Evolutionary conservation across 2,797 vertebrate species (phyloP), one percentile per base, ranked within the genome.

Genomic region (Macroramphosus scolopax): DNA sequence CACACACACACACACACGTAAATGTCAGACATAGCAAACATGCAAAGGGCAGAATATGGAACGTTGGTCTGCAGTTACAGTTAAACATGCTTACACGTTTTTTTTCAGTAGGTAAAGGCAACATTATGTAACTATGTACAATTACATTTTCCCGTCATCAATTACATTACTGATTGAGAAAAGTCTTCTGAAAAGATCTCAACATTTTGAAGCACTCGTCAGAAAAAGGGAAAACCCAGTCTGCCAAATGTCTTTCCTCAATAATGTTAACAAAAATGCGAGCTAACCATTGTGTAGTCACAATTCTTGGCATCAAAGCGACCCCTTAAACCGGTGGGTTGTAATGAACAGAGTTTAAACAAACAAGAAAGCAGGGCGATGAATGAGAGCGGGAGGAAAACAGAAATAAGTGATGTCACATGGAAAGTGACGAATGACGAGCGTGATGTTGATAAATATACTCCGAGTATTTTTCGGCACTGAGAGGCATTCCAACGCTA

Each of bases 301-400:
- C 50, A 48, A 24, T 58, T 68, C 17, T 50, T 77, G 73, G 62
- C 84, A 81, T 81, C 60, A 74, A 65, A 58, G 63, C 59, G 64
- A 75, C 68, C 71, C 63, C 49, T 55, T 52, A 52, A 74, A 69
- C 65, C 51, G 30, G 56, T 33, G 57, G 51, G 68, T 52, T 80
- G 55, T 63, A 82, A 78, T 62, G 77, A 80, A 61, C 77, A 74
- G 57, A 80, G 72, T 82, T 86, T 80, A 87, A 88, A 84, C 81
- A 86, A 87, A 83, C 81, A 80, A 42, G 18, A 78, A 81, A 50
- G 73, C 53, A 28, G 38, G 63, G 74, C 30, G 69, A 57, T 71
- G 84, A 87, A 58, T 65, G 75, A 81, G 41, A 40, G 44, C 25
- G 55, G 45, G 51, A 67, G 53, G 57, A 59, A 80, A 74, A 66